Percentiles rank a stretch among this genome's conserved stretches.
Conservation (phyloP, 2,888 invertebrate species). For the Halictus quadricinctus region DNA sequence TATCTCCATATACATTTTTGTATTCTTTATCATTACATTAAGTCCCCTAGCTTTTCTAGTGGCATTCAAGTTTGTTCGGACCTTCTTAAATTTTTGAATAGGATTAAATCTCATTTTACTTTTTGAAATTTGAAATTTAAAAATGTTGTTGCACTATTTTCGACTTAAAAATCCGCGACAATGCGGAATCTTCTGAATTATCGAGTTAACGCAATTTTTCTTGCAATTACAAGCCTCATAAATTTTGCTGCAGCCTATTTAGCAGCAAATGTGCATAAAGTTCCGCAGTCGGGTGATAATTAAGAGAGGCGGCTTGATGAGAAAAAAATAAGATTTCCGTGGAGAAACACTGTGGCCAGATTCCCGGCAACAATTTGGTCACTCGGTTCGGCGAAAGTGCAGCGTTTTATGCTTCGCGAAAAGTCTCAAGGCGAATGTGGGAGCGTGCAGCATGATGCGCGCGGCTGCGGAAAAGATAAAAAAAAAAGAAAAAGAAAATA, state of each 20-base stretch:
- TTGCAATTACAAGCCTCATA: background rate
- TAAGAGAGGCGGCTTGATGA: background rate
- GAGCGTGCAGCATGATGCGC: background rate
- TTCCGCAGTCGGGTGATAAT: background rate
- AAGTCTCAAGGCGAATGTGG: constrained; percentile 7
- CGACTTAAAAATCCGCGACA: no score
- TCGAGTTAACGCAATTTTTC: background rate
- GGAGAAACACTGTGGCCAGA: background rate
- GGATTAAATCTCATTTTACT: no score
- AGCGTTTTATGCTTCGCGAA: constrained; percentile 24
- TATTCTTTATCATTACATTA: background rate
- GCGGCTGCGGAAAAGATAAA: constrained; percentile 1
- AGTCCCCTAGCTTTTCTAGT: background rate
- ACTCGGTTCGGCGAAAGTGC: constrained; percentile 7
- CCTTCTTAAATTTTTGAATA: no score
- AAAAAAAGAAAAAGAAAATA: constrained; percentile 7
- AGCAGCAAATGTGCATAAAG: background rate
- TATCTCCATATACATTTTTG: background rate
- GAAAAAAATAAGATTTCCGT: background rate
- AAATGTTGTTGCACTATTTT: no score
- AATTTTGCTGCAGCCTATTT: background rate
- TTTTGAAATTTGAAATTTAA: no score
- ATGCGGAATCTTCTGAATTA: background rate
- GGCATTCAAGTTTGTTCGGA: background rate
- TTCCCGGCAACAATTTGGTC: background rate